Evolutionary conservation across 2,888 invertebrate genomes (phyloP), one percentile per base, ranked within the genome.

Genomic region (Athetis lepigone): DNA sequence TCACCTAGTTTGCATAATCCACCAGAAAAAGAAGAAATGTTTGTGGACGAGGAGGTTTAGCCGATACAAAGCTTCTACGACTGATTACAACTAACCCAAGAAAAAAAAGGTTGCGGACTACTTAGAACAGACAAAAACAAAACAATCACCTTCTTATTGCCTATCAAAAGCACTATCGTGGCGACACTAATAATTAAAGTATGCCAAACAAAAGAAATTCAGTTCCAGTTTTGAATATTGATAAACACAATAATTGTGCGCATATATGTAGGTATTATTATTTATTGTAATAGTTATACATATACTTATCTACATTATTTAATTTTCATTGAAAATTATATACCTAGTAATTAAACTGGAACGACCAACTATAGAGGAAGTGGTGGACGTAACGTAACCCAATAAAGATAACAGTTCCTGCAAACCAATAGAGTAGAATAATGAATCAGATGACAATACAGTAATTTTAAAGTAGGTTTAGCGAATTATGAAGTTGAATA

Each of bases 311-410:
- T 59, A 47, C n/a, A n/a, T n/a, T n/a, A n/a, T n/a, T n/a, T n/a
- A n/a, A n/a, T n/a, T n/a, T n/a, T n/a, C n/a, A 47, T 43, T 45
- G 21, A 43, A 33, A 29, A 45, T 49, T 21, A 43, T 55, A 47
- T 11, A 33, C 33, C 33, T 4, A 19, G 33, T 37, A 58, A n/a
- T n/a, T 42, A 8, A 56, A 50, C 29, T 70, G 18, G 56, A 42
- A 40, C 52, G 16, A 54, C 29, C 29, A 25, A 39, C 23, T 33
- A 46, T 42, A 54, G 52, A 73, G 78, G 80, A 83, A 83, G 57
- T 69, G 70, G 65, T 69, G 66, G 67, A 73, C 78, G 78, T 66
- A 19, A 37, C 27, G 47, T 59, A 65, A 71, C 72, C 72, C 47
- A 65, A 52, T 59, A 51, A 71, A 37, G 72, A 76, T 59, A 65